These are phyloP conservation scores for Macrochelys suwanniensis DNA, from an alignment of 2,797 vertebrate species.

Conservation along the genomic window DNA sequence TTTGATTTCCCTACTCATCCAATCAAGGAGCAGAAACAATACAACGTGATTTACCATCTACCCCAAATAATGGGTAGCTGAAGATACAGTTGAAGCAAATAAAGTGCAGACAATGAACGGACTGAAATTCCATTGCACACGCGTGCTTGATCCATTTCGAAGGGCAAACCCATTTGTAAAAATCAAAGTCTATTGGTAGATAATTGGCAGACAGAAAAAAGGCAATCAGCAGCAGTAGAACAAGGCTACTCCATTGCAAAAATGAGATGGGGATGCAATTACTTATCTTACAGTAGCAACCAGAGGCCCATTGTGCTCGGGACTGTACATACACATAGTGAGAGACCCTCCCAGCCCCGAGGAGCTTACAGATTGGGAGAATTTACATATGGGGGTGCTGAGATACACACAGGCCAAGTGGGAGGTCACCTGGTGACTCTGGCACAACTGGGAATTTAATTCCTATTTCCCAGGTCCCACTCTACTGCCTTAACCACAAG, in stretches of 20 bases:
- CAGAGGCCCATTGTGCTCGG: background rate
- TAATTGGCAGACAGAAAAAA: background rate
- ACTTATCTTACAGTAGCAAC: background rate
- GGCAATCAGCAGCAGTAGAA: background rate
- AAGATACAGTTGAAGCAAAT: background rate
- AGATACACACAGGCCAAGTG: background rate
- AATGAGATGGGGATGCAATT: background rate
- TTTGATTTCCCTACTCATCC: background rate
- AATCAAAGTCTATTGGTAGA: background rate
- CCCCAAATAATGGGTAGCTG: background rate
- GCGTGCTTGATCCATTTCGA: background rate
- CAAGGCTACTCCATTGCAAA: background rate
- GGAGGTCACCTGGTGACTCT: background rate
- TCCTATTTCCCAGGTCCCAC: background rate
- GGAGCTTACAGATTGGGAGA: rapidly evolving
- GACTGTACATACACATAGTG: background rate
- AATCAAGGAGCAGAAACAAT: background rate
- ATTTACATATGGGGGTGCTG: rapidly evolving
- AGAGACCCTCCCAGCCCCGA: rapidly evolving
- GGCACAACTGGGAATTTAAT: background rate
- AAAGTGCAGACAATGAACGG: background rate
- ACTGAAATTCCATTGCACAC: background rate
- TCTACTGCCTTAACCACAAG: background rate
- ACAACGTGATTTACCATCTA: rapidly evolving
- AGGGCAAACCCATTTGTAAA: background rate